Evolutionary conservation across 2,797 vertebrate genomes (phyloP), one percentile per base, ranked within the genome.

Genomic region (Pseudochaenichthys georgianus): DNA sequence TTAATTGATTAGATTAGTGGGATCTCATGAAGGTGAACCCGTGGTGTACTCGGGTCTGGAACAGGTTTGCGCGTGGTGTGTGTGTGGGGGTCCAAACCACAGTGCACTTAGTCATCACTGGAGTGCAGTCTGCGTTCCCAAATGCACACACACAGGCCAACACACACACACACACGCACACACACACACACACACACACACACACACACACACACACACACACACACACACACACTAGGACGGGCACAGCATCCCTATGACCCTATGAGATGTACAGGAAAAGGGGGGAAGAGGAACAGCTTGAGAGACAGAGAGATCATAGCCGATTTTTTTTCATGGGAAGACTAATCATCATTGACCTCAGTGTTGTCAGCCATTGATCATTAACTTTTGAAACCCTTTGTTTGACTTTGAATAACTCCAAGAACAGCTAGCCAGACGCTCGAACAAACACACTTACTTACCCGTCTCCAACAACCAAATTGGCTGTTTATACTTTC

Each of bases 1-100:
- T 84, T 78, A 62, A 80, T 45, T 71, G 70, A 86, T 86, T 85
- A 70, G 67, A 84, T 81, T 87, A 84, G 79, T 28, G 73, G 69
- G 75, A 87, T 80, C 78, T 68, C 78, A 57, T 42, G 64, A 76
- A 66, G 75, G 78, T 10, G 13, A 80, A 73, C 70, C 23, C 21
- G 50, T 75, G 68, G 69, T 83, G 84, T 68, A 75, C 62, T 80
- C 51, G 42, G 77, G n/a, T 68, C 64, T 70, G 67, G 28, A 52
- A 41, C 78, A 57, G 61, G 31, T 71, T 67, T 61, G 57, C 42
- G 65, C 12, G 52, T 70, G 66, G 60, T 74, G 72, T 55, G 50
- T 23, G 34, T 38, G 17, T 45, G 50, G 53, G 16, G 19, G 55
- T 74, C 66, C 67, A 70, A 81, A 83, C 61, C 83, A 72, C 75